phyloP scores from a whole-genome alignment of 2,113 vertebrate genomes.

The Eolophus roseicapilla region DNA sequence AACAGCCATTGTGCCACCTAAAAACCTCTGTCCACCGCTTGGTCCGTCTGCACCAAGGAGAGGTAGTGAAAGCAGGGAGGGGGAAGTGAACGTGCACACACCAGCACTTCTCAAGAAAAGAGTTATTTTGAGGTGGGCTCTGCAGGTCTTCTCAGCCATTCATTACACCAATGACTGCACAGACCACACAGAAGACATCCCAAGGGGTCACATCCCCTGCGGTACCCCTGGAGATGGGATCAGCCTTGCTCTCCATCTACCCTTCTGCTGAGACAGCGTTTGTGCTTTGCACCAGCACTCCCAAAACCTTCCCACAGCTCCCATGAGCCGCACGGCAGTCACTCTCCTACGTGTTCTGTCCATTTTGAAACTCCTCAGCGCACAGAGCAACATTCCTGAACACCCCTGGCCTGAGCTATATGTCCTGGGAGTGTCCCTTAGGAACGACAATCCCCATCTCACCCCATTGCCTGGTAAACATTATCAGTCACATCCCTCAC shows the following conservation, averaged over 20 bases:
- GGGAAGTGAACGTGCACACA: accelerated
- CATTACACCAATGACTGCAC: accelerated
- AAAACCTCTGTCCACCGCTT: background rate
- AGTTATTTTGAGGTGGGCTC: accelerated
- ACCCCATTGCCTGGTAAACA: background rate
- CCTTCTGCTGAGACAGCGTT: accelerated
- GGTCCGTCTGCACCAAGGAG: accelerated
- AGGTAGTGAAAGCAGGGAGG: background rate
- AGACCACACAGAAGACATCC: background rate
- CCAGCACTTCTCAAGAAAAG: background rate
- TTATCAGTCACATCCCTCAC: accelerated
- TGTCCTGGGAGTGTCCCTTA: accelerated
- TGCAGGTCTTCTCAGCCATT: accelerated
- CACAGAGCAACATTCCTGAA: background rate
- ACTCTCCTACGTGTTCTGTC: accelerated
- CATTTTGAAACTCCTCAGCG: background rate
- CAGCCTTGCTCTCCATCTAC: accelerated
- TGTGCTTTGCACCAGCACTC: background rate
- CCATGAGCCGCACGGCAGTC: accelerated
- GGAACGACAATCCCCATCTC: background rate
- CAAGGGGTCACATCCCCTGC: background rate
- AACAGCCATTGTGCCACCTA: background rate
- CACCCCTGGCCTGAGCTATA: background rate
- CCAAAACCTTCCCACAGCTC: background rate
- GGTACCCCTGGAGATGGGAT: background rate